Percentiles rank a stretch among this genome's conserved stretches.
phyloP scores from a whole-genome alignment of 35 echinoderm and acorn worm species.

The Lytechinus pictus region DNA sequence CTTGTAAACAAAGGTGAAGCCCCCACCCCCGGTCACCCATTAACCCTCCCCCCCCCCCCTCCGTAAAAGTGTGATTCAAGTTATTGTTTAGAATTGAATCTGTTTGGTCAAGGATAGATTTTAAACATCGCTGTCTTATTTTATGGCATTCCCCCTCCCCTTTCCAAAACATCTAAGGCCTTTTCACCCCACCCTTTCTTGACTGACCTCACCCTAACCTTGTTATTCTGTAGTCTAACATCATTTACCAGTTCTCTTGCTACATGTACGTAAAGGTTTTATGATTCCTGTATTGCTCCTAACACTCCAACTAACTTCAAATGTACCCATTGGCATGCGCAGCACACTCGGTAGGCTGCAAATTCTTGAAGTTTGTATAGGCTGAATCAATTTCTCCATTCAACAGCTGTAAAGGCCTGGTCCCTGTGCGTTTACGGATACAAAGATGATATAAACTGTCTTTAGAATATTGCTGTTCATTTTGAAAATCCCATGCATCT shows the following conservation, averaged over 20 bases:
- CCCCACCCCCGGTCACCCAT: no score
- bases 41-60: neutral
- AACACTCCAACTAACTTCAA: neutral
- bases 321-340: neutral
- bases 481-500: no score
- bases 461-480: no score
- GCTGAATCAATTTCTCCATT: neutral
- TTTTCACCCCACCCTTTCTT: neutral
- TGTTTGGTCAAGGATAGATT: neutral
- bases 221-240: neutral
- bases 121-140: neutral
- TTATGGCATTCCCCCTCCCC: neutral
- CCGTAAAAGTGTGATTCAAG: neutral
- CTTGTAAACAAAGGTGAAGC: neutral
- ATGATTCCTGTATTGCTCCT: neutral
- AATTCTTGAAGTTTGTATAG: neutral
- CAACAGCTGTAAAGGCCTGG: no score
- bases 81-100: neutral
- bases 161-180: neutral
- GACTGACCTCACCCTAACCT: neutral
- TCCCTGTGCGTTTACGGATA: no score
- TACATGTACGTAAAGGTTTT: neutral
- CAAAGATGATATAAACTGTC: no score
- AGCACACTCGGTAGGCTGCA: neutral
- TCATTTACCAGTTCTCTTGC: neutral